Evolutionary conservation across 2,113 vertebrate species (phyloP).

Genomic region (Isurus oxyrinchus): DNA sequence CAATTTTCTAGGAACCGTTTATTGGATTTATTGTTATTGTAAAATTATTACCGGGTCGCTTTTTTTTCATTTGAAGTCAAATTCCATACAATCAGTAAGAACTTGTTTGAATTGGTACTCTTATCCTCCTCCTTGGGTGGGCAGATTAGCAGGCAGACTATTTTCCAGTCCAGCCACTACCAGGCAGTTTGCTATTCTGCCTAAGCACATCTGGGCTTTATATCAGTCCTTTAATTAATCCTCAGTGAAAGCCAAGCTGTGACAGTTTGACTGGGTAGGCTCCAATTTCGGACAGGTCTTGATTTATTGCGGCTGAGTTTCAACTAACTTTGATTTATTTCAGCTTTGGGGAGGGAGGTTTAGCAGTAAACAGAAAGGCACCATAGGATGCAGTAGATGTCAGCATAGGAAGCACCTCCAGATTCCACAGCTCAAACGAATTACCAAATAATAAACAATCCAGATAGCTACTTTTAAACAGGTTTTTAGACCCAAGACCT

Average conservation of each 20-base stretch:
- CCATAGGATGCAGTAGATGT: conserved; percentile 63
- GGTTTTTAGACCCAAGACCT: not conserved
- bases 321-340: conserved; percentile 98
- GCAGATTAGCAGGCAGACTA: conserved; percentile 62
- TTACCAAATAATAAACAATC: conserved; percentile 52
- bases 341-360: conserved; percentile 68
- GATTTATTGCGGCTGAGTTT: conserved; percentile 97
- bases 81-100: conserved; percentile 49
- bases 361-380: conserved; percentile 68
- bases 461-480: conserved; percentile 45
- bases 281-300: conserved; percentile 92
- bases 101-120: conserved; percentile 45
- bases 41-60: conserved; percentile 35
- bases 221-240: conserved; percentile 99
- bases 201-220: conserved; percentile 99
- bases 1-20: conserved; percentile 13
- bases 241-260: conserved; percentile 98
- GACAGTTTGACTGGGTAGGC: conserved; percentile 98
- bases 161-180: conserved; percentile 61
- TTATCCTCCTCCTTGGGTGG: conserved; percentile 69
- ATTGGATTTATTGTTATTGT: conserved; percentile 37
- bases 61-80: conserved; percentile 45
- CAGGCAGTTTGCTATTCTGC: conserved; percentile 65
- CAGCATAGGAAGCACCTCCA: conserved; percentile 59
- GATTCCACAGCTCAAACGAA: conserved; percentile 45